Conservation (phyloP, 1,140 invertebrate species). For the Paraescarpia echinospica region DNA sequence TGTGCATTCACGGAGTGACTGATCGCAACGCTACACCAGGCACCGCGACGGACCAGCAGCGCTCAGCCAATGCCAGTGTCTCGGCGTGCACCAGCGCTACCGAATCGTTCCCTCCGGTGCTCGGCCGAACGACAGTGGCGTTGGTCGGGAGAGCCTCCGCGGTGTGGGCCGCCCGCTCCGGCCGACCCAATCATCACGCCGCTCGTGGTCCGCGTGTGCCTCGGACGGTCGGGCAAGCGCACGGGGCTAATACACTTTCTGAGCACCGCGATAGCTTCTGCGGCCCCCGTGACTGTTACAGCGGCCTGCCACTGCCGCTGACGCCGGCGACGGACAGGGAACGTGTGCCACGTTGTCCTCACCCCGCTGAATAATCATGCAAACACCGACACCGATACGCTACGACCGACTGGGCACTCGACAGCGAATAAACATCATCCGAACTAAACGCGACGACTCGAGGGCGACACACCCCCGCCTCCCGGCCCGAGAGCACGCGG, state of each 20-base stretch:
- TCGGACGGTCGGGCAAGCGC: background rate
- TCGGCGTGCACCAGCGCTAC: background rate
- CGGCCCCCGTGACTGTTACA: background rate
- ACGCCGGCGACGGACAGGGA: background rate
- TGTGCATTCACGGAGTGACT: background rate
- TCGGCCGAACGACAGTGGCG: background rate
- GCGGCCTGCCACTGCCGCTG: background rate
- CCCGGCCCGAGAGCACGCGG: background rate
- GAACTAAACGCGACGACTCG: background rate
- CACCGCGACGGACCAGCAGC: background rate
- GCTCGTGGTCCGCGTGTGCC: background rate
- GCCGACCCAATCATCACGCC: background rate
- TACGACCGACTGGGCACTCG: background rate
- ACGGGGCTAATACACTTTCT: background rate
- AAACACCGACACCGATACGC: background rate
- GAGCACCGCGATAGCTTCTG: background rate
- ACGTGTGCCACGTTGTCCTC: background rate
- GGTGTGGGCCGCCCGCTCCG: background rate
- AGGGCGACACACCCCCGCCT: background rate
- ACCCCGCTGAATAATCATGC: background rate
- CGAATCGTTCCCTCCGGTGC: background rate
- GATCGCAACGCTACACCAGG: background rate
- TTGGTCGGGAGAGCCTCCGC: background rate
- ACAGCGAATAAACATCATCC: background rate
- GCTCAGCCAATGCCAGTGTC: background rate